Percentiles rank a stretch among this genome's conserved stretches.
These are phyloP conservation scores for Holothuria scabra DNA, from an alignment of 53 echinoderm and acorn worm species.

Conservation along the genomic window DNA sequence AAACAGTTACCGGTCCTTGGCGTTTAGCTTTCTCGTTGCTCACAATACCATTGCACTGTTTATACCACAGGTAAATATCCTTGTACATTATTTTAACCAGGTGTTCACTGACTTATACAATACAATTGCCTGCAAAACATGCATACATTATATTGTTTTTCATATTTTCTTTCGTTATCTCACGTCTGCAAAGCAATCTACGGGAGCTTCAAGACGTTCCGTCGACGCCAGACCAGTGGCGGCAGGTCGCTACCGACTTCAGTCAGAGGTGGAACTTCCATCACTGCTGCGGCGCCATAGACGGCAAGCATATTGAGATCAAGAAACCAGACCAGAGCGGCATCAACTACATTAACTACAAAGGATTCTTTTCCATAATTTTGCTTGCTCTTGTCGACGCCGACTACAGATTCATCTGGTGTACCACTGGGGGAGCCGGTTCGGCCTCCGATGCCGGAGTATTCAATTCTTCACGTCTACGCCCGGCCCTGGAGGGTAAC, in stretches of 20 bases:
- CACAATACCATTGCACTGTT: background rate
- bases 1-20: no score
- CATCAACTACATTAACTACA: constrained; percentile 51
- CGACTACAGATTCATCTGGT: constrained; percentile 48
- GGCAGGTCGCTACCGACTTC: constrained; percentile 40
- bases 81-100: no score
- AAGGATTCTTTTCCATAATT: constrained; percentile 49
- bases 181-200: constrained; percentile 50
- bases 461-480: constrained; percentile 24
- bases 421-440: constrained; percentile 24
- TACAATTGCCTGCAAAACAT: constrained; percentile 11
- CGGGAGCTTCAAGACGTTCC: constrained; percentile 16
- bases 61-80: constrained; percentile 34
- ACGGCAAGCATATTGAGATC: constrained; percentile 65
- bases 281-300: constrained; percentile 49
- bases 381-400: constrained; percentile 54
- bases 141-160: no score
- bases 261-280: constrained; percentile 55
- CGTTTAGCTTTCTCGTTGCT: background rate
- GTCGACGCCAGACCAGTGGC: constrained; percentile 52
- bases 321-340: constrained; percentile 38
- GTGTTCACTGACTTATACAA: constrained; percentile 40
- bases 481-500: background rate
- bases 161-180: constrained; percentile 26
- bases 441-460: constrained; percentile 14